Evolutionary conservation across 2,113 vertebrate genomes (phyloP).

Genomic region (Corythornis vintsioides): DNA sequence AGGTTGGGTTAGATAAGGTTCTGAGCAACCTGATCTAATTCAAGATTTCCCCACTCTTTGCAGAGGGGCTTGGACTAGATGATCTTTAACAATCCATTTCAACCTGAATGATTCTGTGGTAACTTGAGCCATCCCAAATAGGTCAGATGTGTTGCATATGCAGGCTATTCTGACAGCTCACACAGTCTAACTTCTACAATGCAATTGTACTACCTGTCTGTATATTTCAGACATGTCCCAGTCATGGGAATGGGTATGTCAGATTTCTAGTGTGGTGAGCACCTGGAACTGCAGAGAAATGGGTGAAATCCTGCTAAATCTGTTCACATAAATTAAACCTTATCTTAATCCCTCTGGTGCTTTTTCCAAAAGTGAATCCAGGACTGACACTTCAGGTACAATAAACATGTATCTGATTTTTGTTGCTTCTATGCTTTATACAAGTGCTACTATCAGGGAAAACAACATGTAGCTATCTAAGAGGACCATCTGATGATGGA

Average conservation of each 20-base stretch:
- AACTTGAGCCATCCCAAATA: not conserved
- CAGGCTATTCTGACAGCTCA: not conserved
- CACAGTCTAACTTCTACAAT: not conserved
- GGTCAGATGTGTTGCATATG: not conserved
- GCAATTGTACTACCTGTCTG: not conserved
- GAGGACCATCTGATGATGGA: not conserved
- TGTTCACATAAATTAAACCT: not conserved
- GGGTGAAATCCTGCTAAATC: not conserved
- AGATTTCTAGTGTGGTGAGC: not conserved
- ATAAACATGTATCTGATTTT: not conserved
- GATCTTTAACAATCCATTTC: not conserved
- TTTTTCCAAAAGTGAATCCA: not conserved
- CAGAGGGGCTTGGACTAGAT: not conserved
- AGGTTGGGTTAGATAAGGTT: not conserved
- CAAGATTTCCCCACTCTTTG: not conserved
- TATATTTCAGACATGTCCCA: not conserved
- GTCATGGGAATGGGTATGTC: not conserved
- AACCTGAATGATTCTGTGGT: not conserved
- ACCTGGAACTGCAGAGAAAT: not conserved
- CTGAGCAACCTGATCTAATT: not conserved
- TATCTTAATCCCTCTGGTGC: not conserved
- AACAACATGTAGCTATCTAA: not conserved
- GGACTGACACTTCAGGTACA: not conserved
- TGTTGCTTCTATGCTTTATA: not conserved
- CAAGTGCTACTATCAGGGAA: not conserved